Conservation (phyloP, 2,888 invertebrate genomes). For the Eupithecia exiguata region DNA sequence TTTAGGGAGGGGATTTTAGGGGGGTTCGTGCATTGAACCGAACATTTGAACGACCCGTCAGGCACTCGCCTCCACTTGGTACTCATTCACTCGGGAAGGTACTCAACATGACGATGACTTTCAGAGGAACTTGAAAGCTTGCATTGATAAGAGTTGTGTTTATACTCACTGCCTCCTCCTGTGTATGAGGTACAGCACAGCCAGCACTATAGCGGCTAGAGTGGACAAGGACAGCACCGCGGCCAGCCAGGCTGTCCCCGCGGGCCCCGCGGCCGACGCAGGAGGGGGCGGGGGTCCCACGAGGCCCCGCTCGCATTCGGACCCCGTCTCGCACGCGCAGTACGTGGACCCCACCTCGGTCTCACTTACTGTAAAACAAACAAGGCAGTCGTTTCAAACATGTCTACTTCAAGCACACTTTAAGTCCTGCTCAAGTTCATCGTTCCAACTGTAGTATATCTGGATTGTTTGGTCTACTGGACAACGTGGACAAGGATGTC, state of each 20-base stretch:
- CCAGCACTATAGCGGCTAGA: slow-evolving; percentile 58
- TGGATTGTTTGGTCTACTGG: too few species aligned
- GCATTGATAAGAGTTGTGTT: neutral
- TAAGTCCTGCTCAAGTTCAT: neutral
- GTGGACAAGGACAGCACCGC: slow-evolving; percentile 60
- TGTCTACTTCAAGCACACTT: too few species aligned
- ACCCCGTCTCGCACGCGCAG: slow-evolving; percentile 59
- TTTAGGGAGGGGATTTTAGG: too few species aligned
- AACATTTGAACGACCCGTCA: too few species aligned
- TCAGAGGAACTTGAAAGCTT: neutral
- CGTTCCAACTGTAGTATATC: too few species aligned
- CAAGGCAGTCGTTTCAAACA: neutral
- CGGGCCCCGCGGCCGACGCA: slow-evolving; percentile 51
- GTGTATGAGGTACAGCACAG: slow-evolving; percentile 60
- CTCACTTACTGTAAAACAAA: slow-evolving; percentile 57
- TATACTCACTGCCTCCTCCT: slow-evolving; percentile 67
- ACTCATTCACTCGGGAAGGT: too few species aligned
- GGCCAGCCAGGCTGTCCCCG: slow-evolving; percentile 59
- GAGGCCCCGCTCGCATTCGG: slow-evolving; percentile 56
- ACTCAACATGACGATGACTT: neutral
- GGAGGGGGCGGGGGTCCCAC: slow-evolving; percentile 57
- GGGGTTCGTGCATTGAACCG: too few species aligned
- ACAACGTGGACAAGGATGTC: too few species aligned
- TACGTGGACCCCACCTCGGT: slow-evolving; percentile 60
- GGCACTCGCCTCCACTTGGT: too few species aligned